Evolutionary conservation across 2,113 vertebrate genomes (phyloP), one percentile per base, ranked within the genome.

Genomic region (Stigmatopora argus): DNA sequence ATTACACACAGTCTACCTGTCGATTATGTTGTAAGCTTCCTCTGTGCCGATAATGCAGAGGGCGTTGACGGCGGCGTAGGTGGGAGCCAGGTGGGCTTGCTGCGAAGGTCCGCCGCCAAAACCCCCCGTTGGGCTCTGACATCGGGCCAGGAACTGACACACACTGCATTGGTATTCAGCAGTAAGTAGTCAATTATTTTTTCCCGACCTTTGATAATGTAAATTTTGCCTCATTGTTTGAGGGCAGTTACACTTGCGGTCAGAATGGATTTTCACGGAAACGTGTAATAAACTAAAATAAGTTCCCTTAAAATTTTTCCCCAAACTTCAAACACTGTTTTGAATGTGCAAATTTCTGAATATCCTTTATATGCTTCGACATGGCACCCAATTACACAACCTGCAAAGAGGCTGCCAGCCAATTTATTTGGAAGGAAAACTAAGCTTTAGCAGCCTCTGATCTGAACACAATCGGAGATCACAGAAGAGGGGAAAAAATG

Each of bases 1-100:
- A 7, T 4, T 7, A 3, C n/a, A 2, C 1, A 21, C 9, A 46
- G 11, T 31, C 1, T 88, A 98, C 96, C 96, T 92, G 92, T 98
- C 75, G 26, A 99, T 95, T 73, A 98, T 62, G 0, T 65, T 58
- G 2, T 94, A 99, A 3, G 97, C 94, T 81, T 98, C 94, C 64
- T 96, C 92, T 0, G 96, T 99, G 69, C 96, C 94, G 17, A 99
- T 93, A 91, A 98, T 96, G 73, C 96, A 98, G 52, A 99, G 92
- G 0, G 96, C 93, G 0, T 94, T 98, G 82, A 99, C 91, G 0
- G 97, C 95, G 0, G 97, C 97, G 0, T 98, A 99, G 1, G 96
- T 99, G 26, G 97, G 97, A 0, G 97, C 97, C 0, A 99, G 93
- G 85, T 99, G 97, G 45, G 96, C 92, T 59, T 96, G 92, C 63